Conservation (phyloP, 2,888 invertebrate genomes). For the Eupithecia exiguata region DNA sequence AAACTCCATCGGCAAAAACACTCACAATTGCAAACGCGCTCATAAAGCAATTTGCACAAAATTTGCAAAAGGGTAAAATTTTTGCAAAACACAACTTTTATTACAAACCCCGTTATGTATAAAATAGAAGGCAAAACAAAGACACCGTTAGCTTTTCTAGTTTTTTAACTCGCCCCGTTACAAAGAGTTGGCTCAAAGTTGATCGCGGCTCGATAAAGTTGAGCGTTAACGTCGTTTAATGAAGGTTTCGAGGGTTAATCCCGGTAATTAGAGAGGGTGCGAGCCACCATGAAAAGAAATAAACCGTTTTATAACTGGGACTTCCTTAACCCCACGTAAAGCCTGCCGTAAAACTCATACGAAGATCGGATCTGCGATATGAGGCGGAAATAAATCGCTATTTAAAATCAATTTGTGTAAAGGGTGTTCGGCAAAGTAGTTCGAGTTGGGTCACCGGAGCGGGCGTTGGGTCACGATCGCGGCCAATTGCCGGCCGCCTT, state of each 20-base stretch:
- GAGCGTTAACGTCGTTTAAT: constrained; percentile 52
- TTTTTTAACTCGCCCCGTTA: constrained; percentile 62
- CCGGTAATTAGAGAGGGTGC: constrained; percentile 72
- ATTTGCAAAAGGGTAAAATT: constrained; percentile 81
- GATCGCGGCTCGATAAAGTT: constrained; percentile 48
- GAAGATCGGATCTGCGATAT: constrained; percentile 82
- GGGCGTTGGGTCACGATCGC: constrained; percentile 52
- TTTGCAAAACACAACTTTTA: constrained; percentile 67
- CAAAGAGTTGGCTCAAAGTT: constrained; percentile 37
- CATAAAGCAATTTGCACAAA: constrained; percentile 83
- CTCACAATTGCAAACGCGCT: constrained; percentile 63
- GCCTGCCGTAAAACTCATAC: constrained; percentile 80
- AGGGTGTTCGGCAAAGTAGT: constrained; percentile 75
- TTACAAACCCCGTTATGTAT: constrained; percentile 71
- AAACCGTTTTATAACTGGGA: constrained; percentile 81
- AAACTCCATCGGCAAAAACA: constrained; percentile 70
- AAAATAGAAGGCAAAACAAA: constrained; percentile 58
- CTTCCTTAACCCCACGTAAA: constrained; percentile 80
- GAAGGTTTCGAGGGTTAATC: constrained; percentile 67
- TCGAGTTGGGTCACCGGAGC: constrained; percentile 60
- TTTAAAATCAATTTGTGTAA: constrained; percentile 85
- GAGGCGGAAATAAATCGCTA: constrained; percentile 83
- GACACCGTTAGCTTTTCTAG: constrained; percentile 60
- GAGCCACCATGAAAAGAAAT: constrained; percentile 75
- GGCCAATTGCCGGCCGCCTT: constrained; percentile 47